Evolutionary conservation across 1,140 invertebrate genomes (phyloP), one percentile per base, ranked within the genome.

Genomic region (Portunus trituberculatus): DNA sequence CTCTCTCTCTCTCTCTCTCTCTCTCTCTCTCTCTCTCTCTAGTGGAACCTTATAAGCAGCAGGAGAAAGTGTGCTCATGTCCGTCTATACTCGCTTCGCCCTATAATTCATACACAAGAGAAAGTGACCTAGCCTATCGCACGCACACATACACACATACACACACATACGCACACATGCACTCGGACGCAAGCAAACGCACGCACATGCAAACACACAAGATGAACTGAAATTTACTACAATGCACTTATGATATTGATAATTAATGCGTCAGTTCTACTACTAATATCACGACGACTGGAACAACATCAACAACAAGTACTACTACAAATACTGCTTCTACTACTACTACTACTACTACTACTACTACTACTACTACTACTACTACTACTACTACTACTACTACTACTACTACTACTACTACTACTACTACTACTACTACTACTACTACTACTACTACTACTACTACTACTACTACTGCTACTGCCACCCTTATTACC

Each of bases 261-360:
- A 59, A 59, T 16, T 59, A 59, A 52, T 52, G 20, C 3, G 20
- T 59, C 20, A 59, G 3, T 59, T 4, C 67, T 76, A 76, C 67
- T n/a, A 76, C 1, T n/a, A 76, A 8, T 76, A 76, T 25, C 8
- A 76, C 67, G 1, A 76, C 67, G 1, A 76, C 67, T n/a, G n/a
- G 10, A 20, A 76, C 67, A 20, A 76, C 67, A 20, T n/a, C 67
- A 20, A 76, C 67, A 7, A 76, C 67, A 20, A 76, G 10, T 76
- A 76, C 67, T 76, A 76, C 20, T 76, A 25, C 20, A 2, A 76
- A 8, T 76, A 76, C 67, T 76, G 3, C 67, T n/a, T 3, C 67
- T 76, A 76, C 67, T 76, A 76, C 67, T 76, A 76, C 67, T n/a
- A n/a, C 67, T 76, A 76, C 67, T 76, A 76, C 67, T 76, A 76